Evolutionary conservation across 2,888 invertebrate genomes (phyloP).

Genomic region (Nemotelus pantherinus): DNA sequence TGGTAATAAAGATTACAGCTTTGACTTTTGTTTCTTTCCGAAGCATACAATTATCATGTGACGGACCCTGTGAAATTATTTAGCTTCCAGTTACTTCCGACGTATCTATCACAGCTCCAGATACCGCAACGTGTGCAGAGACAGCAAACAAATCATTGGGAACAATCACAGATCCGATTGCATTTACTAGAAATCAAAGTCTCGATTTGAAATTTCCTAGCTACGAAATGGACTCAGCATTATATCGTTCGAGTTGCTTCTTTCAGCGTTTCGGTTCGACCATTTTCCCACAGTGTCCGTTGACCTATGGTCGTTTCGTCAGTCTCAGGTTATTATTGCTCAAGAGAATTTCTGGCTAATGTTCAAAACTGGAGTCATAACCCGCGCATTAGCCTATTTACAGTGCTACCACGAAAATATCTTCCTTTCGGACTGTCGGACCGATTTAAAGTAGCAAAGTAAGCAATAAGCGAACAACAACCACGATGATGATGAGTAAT

Average conservation of each 20-base stretch:
- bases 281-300: constrained; percentile 41
- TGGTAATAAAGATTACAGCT: neutral
- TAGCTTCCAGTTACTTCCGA: neutral
- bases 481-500: neutral
- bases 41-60: neutral
- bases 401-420: constrained; percentile 48
- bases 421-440: constrained; percentile 30
- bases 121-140: too few species aligned
- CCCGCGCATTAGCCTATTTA: constrained; percentile 49
- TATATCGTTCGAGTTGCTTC: neutral
- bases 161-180: constrained; percentile 31
- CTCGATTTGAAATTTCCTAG: constrained; percentile 3
- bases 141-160: constrained; percentile 9
- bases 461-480: too few species aligned
- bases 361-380: constrained; percentile 46
- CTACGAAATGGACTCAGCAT: neutral
- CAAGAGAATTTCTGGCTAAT: constrained; percentile 34
- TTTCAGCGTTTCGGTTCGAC: neutral
- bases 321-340: constrained; percentile 19
- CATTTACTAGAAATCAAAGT: constrained; percentile 31
- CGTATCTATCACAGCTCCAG: neutral
- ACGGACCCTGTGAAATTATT: neutral
- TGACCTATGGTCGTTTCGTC: constrained; percentile 9
- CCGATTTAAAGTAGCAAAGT: neutral
- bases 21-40: neutral